phyloP scores from a whole-genome alignment of 2,113 vertebrate species.

The Phrynosoma platyrhinos region DNA sequence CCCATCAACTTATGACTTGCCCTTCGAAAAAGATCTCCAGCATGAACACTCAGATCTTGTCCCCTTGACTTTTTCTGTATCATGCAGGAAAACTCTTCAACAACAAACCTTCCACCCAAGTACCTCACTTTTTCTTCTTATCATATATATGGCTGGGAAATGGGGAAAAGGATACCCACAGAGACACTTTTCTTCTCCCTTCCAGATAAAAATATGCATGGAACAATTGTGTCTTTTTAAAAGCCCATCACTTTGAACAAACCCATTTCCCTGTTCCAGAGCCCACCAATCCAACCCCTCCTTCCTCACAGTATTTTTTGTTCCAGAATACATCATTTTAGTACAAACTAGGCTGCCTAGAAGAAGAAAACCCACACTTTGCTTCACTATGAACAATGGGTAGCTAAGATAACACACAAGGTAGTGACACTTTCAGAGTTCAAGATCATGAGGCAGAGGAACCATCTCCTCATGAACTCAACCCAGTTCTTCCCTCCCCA shows the following conservation, averaged over 20 bases:
- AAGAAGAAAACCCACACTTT: background rate
- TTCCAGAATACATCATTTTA: background rate
- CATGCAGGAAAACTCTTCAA: background rate
- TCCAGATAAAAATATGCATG: background rate
- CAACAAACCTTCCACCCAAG: background rate
- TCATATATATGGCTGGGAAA: background rate
- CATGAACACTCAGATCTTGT: background rate
- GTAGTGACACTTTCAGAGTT: background rate
- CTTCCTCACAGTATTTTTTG: background rate
- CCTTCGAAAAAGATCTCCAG: background rate
- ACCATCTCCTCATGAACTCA: too few species aligned
- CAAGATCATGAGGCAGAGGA: background rate
- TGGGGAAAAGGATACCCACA: accelerated
- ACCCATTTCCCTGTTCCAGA: background rate
- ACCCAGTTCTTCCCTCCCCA: background rate
- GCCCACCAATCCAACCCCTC: slow-evolving; percentile 10
- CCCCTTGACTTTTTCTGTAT: background rate
- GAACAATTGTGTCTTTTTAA: background rate
- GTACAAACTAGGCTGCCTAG: background rate
- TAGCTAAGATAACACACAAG: background rate
- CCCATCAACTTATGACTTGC: background rate
- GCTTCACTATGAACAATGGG: background rate
- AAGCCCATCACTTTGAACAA: background rate
- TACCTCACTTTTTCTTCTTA: background rate
- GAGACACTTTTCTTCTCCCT: background rate